Percentiles rank a stretch among this genome's conserved stretches.
Conservation (phyloP, 2,113 vertebrate genomes). For the Chionis minor region DNA sequence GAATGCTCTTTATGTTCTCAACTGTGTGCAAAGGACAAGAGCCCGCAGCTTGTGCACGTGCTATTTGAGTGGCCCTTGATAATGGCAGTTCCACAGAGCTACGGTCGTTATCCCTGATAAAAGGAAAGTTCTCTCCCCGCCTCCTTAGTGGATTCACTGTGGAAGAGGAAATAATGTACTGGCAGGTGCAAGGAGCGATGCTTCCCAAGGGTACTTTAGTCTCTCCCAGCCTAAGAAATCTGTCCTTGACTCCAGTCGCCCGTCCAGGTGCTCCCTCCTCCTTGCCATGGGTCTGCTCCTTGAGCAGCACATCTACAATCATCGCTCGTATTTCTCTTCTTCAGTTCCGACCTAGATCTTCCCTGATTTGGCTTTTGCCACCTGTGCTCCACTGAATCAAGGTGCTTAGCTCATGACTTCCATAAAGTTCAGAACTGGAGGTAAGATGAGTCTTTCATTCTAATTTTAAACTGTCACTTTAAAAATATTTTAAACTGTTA, state of each 20-base stretch:
- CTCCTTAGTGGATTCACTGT: not conserved
- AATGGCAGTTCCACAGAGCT: not conserved
- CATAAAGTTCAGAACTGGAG: not conserved
- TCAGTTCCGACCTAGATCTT: not conserved
- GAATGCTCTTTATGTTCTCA: not conserved
- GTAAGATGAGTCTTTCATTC: not conserved
- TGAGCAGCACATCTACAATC: not conserved
- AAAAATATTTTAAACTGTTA: not conserved
- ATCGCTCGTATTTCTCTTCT: not conserved
- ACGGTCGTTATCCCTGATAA: not conserved
- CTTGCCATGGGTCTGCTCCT: not conserved
- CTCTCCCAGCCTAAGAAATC: not conserved
- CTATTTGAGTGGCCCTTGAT: not conserved
- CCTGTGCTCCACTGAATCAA: not conserved
- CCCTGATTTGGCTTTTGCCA: not conserved
- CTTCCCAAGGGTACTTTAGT: not conserved
- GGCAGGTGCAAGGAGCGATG: not conserved
- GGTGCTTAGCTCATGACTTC: not conserved
- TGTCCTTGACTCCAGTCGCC: not conserved
- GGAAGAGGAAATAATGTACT: not conserved
- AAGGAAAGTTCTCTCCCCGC: not conserved
- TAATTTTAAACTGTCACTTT: not conserved
- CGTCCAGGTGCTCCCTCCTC: not conserved
- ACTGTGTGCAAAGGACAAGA: not conserved
- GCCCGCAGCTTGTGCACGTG: accelerated